Base-by-base conservation (phyloP, 2,113 vertebrate species). In the Amphiprion ocellaris region DNA sequence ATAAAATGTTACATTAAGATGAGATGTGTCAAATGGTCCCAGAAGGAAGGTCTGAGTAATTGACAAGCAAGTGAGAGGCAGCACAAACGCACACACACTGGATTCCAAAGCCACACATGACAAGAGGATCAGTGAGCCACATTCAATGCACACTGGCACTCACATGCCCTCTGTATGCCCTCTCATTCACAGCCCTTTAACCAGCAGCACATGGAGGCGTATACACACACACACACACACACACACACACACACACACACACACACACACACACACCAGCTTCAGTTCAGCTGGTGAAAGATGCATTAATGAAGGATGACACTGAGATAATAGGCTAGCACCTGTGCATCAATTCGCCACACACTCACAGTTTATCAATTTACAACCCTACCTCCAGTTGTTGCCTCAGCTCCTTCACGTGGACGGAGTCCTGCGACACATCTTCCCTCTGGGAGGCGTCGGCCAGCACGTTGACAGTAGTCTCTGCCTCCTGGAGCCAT, bases 401-500 rank as follows among this genome's bases (percentile, higher is more conserved):
- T 59, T 82, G 94, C 69, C 94, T 94, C 76, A 99, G 95, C 44
- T 97, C 95, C 69, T 93, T 93, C 68, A 93, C 2, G 5, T 92
- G 90, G 81, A 79, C 58, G 7, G 91, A 92, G 76, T 98, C 97
- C 88, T 96, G 96, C 30, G 94, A 93, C 26, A 95, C 87, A 60
- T 95, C 93, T 87, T 98, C 98, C 85, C 96, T 95, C 83, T 97
- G 95, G 7, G 96, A 96, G 71, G 97, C 96, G 30, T 98, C 96
- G 0, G 94, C 94, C 64, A 99, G 93, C 67, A 98, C 95, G 16
- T 97, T 98, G 55, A 95, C 90, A 0, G 97, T 97, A 0, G 97
- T 95, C 90, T 99, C 98, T 0, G 97, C 96, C 91, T 99, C 98
- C 78, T 97, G 97, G 41, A 99, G 93, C 98, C 98, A 99, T 86